phyloP scores from a whole-genome alignment of 2,797 vertebrate species.

The Crenuchus spilurus region DNA sequence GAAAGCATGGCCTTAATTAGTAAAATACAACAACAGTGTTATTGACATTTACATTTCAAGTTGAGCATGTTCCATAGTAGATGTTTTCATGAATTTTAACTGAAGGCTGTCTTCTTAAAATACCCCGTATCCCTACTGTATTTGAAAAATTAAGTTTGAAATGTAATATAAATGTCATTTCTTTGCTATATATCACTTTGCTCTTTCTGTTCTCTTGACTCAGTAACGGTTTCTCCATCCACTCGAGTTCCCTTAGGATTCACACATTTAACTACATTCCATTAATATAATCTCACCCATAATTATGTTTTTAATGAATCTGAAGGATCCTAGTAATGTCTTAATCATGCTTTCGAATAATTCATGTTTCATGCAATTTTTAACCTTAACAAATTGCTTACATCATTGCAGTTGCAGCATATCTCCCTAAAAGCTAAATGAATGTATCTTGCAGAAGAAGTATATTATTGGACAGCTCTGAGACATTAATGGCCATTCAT shows the following conservation, averaged over 20 bases:
- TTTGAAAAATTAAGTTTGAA: neutral
- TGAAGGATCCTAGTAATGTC: constrained; percentile 33
- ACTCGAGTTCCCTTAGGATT: neutral
- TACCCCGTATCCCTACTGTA: neutral
- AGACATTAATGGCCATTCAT: neutral
- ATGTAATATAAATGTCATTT: neutral
- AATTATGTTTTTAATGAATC: constrained; percentile 38
- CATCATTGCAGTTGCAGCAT: constrained; percentile 14
- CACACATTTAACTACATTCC: constrained; percentile 2
- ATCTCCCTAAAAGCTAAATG: constrained; percentile 27
- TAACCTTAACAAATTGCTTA: constrained; percentile 32
- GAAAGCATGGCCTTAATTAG: too few species aligned
- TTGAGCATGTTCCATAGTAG: neutral
- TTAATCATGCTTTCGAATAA: constrained; percentile 52
- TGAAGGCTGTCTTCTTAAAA: neutral
- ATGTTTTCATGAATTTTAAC: neutral
- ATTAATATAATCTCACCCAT: constrained; percentile 22
- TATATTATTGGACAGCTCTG: neutral
- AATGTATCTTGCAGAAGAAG: constrained; percentile 30
- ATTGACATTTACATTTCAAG: neutral
- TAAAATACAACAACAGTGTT: too few species aligned
- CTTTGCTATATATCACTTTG: constrained; percentile 4
- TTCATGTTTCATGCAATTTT: constrained; percentile 44
- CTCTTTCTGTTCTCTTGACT: constrained; percentile 24
- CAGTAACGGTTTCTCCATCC: neutral